Base-by-base conservation (phyloP, 1,140 invertebrate species). In the Trachelipus rathkii region DNA sequence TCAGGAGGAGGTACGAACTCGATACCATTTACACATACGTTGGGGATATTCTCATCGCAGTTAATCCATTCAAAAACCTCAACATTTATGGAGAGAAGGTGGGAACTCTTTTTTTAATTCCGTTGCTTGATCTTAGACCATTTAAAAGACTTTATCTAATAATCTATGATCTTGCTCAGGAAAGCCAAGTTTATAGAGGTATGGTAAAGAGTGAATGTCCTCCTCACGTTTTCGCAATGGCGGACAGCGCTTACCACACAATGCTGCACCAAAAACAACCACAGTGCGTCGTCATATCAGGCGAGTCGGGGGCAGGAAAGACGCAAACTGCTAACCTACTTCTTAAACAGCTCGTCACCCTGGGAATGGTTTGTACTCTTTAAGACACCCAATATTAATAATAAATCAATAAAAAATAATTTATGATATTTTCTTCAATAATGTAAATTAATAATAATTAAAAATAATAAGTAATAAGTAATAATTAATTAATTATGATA, bases 301-400 rank as follows among this genome's bases (percentile, higher is more conserved):
- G 94, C 0, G 94, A 95, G 85, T 93, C 92, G 70, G 94, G 94
- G 0, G 91, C 93, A 9, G 93, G 94, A 0, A 95, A 95, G 86
- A 95, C 93, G 0, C 92, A 94, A 83, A 93, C 90, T 82, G 92
- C 92, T 0, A 94, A 94, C 85, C 87, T 93, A 53, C 85, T 94
- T 43, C 85, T 95, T 0, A 92, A 91, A 82, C 91, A 92, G 82
- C 86, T 93, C 19, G 91, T 92, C 10, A 91, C 88, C 82, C 87
- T 95, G 43, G 92, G 92, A 66, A 93, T 92, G 77, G 80, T 81
- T 33, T 15, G 46, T 24, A 10, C 8, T 33, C 33, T 33, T 33
- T 33, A 33, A 6, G 1, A 3, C 33, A 33, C 6, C 33, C 6
- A 33, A 33, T n/a, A n/a, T n/a, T n/a, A n/a, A n/a, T n/a, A n/a